Evolutionary conservation across 2,113 vertebrate species (phyloP).

Genomic region (Rhizomys pruinosus): DNA sequence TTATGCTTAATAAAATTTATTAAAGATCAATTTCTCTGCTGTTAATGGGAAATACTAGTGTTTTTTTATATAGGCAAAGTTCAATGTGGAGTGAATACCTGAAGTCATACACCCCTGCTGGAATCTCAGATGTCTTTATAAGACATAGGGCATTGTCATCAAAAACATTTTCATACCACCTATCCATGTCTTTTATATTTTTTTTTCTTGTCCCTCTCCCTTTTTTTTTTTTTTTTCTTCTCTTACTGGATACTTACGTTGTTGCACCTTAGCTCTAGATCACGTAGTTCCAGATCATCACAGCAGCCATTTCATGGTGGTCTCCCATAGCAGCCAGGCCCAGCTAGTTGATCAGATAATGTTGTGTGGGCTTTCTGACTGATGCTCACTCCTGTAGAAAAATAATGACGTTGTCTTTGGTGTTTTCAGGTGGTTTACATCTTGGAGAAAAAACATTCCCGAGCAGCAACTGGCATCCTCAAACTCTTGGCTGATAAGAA

Average conservation of each 20-base stretch:
- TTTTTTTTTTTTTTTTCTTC: too few species aligned
- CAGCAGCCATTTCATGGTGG: background rate
- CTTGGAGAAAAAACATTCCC: constrained; percentile 95
- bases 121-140: background rate
- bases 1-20: constrained; percentile 17
- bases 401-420: constrained; percentile 56
- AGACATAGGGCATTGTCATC: background rate
- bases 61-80: background rate
- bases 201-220: background rate
- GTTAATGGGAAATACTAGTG: background rate
- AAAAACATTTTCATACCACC: background rate
- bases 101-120: background rate
- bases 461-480: constrained; percentile 94
- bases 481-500: constrained; percentile 94
- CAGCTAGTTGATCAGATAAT: background rate
- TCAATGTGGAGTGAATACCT: background rate
- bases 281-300: background rate
- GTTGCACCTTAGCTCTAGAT: background rate
- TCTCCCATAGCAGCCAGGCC: background rate
- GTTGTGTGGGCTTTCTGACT: background rate
- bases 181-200: background rate
- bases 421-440: constrained; percentile 94
- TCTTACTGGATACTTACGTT: background rate
- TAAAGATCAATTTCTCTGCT: background rate
- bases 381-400: background rate